phyloP scores from a whole-genome alignment of 2,888 invertebrate species.

The Aphidius colemani region DNA sequence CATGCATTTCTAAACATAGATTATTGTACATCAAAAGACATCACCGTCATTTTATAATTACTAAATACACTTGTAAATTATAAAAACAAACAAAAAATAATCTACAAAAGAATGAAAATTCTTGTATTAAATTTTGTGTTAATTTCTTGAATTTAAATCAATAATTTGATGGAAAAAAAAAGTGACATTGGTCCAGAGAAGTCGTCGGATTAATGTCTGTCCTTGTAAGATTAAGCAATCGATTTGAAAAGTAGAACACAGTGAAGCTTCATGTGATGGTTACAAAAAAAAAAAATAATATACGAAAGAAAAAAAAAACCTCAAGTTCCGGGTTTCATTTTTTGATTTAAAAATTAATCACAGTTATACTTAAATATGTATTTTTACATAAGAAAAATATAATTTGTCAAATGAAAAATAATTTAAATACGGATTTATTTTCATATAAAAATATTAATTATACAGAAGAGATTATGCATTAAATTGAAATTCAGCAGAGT shows the following conservation, averaged over 20 bases:
- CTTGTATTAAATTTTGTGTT: not conserved
- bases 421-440: too few species aligned
- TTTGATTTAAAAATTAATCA: not conserved
- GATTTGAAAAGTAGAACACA: slow-evolving; percentile 9
- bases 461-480: too few species aligned
- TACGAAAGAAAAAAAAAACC: slow-evolving; percentile 4
- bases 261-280: not conserved
- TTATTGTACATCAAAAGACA: not conserved
- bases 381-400: too few species aligned
- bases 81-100: not conserved
- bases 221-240: slow-evolving; percentile 14
- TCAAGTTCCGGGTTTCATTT: slow-evolving; percentile 12
- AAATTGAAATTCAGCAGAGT: too few species aligned
- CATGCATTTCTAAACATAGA: too few species aligned
- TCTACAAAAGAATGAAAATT: not conserved
- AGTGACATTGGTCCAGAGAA: slow-evolving; percentile 6
- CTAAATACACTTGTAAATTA: not conserved
- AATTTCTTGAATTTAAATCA: not conserved
- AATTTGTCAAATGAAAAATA: too few species aligned
- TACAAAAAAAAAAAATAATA: too few species aligned
- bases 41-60: not conserved
- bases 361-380: too few species aligned
- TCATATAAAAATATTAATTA: too few species aligned
- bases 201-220: not conserved
- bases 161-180: not conserved